These are phyloP conservation scores for Lucifuga dentata DNA, from an alignment of 2,113 vertebrate genomes.

Conservation along the genomic window DNA sequence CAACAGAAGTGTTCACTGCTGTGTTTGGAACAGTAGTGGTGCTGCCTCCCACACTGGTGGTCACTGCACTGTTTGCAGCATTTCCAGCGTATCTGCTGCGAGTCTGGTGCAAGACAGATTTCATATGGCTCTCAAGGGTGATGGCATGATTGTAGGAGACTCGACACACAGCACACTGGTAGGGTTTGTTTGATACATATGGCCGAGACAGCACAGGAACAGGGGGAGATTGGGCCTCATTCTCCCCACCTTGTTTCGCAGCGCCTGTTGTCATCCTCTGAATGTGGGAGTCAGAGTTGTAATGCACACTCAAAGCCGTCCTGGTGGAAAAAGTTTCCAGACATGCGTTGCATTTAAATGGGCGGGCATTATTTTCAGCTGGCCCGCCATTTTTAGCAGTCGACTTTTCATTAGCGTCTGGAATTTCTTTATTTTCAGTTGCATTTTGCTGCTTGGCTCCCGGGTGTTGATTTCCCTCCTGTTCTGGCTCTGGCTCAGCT, in stretches of 20 bases:
- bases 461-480: conserved; percentile 62
- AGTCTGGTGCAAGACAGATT: conserved; percentile 91
- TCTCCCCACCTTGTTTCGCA: conserved; percentile 71
- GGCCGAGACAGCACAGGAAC: conserved; percentile 65
- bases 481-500: conserved; percentile 59
- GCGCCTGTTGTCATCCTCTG: conserved; percentile 88
- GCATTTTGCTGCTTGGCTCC: conserved; percentile 62
- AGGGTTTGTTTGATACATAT: conserved; percentile 87
- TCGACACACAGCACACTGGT: conserved; percentile 89
- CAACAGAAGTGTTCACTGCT: conserved; percentile 51
- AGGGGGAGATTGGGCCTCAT: conserved; percentile 30
- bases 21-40: conserved; percentile 55
- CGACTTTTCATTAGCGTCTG: conserved; percentile 65
- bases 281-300: conserved; percentile 90
- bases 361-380: conserved; percentile 76
- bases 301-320: conserved; percentile 90
- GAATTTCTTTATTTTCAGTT: conserved; percentile 64
- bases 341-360: conserved; percentile 90
- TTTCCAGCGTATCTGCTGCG: conserved; percentile 85
- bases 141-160: conserved; percentile 95
- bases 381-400: conserved; percentile 65
- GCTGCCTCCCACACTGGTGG: conserved; percentile 45
- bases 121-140: conserved; percentile 93
- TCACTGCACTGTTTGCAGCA: conserved; percentile 52
- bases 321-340: conserved; percentile 89